Base-by-base conservation (phyloP, 2,888 invertebrate species). In the Tetragonisca angustula region DNA sequence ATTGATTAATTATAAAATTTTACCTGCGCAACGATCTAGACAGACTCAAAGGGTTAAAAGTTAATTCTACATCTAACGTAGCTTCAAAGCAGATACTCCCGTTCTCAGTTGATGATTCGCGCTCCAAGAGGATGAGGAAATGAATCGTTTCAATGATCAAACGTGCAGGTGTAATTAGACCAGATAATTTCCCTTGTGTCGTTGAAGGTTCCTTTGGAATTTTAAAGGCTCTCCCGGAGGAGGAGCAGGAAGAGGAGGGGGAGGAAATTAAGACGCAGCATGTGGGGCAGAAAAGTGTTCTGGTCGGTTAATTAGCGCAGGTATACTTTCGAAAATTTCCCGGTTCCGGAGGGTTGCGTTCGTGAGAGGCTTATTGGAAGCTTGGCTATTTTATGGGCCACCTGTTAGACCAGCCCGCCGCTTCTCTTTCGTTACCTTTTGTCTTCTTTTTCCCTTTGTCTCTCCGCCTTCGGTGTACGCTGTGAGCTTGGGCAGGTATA, bases 341-440 rank as follows among this genome's bases (percentile, higher is more conserved):
- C 24, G 32, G n/a, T 67, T 27, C 43, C 68, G 76, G 64, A 71
- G 77, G 64, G 62, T 52, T 75, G 32, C 21, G 49, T 43, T 79
- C 64, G 62, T 62, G 65, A 32, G 76, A 81, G 76, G 78, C 80
- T 87, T 84, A 83, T 88, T 81, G 79, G 87, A 81, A 65, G 79
- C 81, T 87, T 77, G 71, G 80, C 81, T 83, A 85, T 87, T 90
- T 88, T 90, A 89, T 86, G 87, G 78, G 83, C 89, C 90, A 89
- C 89, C 89, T 89, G 90, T 89, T 89, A 90, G 86, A 79, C 86
- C 76, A 56, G n/a, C 17, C 17, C 70, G 64, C 54, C 62, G 32
- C 76, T 43, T 61, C 82, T 71, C 79, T 78, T 89, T 72, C 56
- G 64, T 43, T 52, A 71, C 70, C 76, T 81, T 78, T 83, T 74